Evolutionary conservation across 2,888 invertebrate genomes (phyloP).

Genomic region (Pterobdella sp.): DNA sequence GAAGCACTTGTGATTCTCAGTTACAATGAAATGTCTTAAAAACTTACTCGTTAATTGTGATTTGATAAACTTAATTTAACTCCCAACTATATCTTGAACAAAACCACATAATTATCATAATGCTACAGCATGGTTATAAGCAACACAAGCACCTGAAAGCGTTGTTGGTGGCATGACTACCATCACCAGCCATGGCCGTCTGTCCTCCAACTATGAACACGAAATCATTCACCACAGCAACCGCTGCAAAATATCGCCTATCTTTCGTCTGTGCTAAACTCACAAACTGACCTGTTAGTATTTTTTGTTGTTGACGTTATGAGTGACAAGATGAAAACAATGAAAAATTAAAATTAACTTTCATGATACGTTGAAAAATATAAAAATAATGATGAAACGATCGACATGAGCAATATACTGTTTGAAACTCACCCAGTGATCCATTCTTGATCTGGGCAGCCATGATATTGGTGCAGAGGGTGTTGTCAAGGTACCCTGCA

Average conservation of each 20-base stretch:
- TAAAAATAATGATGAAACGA: not conserved
- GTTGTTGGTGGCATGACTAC: conserved; percentile 39
- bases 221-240: conserved; percentile 39
- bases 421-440: conserved; percentile 32
- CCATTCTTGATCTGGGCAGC: conserved; percentile 33
- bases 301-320: not conserved
- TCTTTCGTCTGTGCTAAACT: conserved; percentile 34
- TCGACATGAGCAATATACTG: conserved; percentile 9
- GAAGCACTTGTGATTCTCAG: too few species aligned
- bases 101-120: too few species aligned
- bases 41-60: too few species aligned
- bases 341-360: not conserved
- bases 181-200: conserved; percentile 40
- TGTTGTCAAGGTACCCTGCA: conserved; percentile 39
- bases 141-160: conserved; percentile 39
- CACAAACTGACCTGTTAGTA: conserved; percentile 29
- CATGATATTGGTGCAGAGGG: conserved; percentile 36
- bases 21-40: too few species aligned
- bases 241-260: conserved; percentile 38
- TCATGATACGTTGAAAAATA: not conserved
- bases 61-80: too few species aligned
- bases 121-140: too few species aligned
- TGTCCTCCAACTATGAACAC: conserved; percentile 39
- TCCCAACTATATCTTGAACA: too few species aligned
- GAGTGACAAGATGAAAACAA: not conserved